Evolutionary conservation across 2,113 vertebrate species (phyloP).

Genomic region (Rhabdornis inornatus): DNA sequence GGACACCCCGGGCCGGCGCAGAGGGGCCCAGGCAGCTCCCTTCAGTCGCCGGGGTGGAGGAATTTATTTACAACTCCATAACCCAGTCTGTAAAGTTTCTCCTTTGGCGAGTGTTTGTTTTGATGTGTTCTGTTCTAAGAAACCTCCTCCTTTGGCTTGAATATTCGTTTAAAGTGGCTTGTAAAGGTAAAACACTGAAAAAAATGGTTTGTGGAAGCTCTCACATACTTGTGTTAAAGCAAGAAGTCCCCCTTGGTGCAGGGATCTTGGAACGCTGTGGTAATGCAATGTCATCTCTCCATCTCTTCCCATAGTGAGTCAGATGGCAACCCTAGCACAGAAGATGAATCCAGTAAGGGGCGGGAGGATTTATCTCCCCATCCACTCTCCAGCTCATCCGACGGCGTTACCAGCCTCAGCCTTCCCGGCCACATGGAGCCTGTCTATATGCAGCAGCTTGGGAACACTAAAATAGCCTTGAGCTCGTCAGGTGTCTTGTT

Average conservation of each 20-base stretch:
- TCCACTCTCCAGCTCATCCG: conserved; percentile 85
- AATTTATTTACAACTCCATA: not conserved
- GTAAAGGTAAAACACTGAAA: not conserved
- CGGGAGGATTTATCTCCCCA: conserved; percentile 95
- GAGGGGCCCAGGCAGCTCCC: not conserved
- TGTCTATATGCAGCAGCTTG: conserved; percentile 95
- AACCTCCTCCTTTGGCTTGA: not conserved
- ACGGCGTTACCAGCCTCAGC: conserved; percentile 81
- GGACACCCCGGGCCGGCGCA: not conserved
- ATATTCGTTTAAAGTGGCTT: not conserved
- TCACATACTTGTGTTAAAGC: not conserved
- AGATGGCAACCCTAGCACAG: conserved; percentile 98
- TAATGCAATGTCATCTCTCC: conserved; percentile 55
- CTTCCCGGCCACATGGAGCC: conserved; percentile 83
- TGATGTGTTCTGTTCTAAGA: not conserved
- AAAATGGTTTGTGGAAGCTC: accelerated
- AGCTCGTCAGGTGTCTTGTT: conserved; percentile 84
- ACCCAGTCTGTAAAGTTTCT: not conserved
- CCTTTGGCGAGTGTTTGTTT: not conserved
- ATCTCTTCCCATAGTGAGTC: conserved; percentile 81
- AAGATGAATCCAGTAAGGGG: conserved; percentile 98
- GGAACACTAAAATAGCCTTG: conserved; percentile 91
- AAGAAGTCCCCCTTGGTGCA: not conserved
- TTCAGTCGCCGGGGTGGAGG: not conserved
- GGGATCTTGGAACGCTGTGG: accelerated